Conservation (phyloP, 2,888 invertebrate species). For the Trisateles emortualis region DNA sequence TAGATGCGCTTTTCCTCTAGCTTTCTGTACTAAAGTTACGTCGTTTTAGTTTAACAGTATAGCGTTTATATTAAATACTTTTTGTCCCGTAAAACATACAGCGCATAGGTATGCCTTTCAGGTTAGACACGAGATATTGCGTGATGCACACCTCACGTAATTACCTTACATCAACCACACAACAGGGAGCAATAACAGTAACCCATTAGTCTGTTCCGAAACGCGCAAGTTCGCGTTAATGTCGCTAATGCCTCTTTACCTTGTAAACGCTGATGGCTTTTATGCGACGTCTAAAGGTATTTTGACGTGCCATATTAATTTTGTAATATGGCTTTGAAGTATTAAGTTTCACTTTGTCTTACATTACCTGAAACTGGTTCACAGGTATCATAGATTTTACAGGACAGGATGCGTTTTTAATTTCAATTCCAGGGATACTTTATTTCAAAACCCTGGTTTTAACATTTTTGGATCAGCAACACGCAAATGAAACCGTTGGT, state of each 20-base stretch:
- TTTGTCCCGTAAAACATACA: neutral
- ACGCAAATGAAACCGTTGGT: too few species aligned
- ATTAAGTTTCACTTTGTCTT: neutral
- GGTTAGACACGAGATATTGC: conserved; percentile 61
- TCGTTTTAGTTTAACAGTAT: too few species aligned
- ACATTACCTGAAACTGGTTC: neutral
- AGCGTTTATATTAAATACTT: neutral
- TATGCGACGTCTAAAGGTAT: conserved; percentile 34
- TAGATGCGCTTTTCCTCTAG: too few species aligned
- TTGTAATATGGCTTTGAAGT: conserved; percentile 4
- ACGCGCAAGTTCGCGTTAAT: conserved; percentile 59
- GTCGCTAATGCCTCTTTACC: conserved; percentile 50
- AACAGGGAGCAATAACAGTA: conserved; percentile 65
- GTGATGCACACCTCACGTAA: conserved; percentile 61
- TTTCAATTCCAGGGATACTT: too few species aligned
- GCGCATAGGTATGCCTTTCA: conserved; percentile 14
- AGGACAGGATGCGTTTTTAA: too few species aligned
- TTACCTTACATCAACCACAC: conserved; percentile 66
- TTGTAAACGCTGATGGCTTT: conserved; percentile 42
- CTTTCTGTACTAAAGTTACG: too few species aligned
- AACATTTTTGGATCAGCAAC: too few species aligned
- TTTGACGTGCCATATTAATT: conserved; percentile 29
- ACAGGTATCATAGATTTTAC: too few species aligned
- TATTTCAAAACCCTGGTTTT: too few species aligned
- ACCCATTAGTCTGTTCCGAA: conserved; percentile 59